Base-by-base conservation (phyloP, 2,888 invertebrate species). In the Caenorhabditis sinica region DNA sequence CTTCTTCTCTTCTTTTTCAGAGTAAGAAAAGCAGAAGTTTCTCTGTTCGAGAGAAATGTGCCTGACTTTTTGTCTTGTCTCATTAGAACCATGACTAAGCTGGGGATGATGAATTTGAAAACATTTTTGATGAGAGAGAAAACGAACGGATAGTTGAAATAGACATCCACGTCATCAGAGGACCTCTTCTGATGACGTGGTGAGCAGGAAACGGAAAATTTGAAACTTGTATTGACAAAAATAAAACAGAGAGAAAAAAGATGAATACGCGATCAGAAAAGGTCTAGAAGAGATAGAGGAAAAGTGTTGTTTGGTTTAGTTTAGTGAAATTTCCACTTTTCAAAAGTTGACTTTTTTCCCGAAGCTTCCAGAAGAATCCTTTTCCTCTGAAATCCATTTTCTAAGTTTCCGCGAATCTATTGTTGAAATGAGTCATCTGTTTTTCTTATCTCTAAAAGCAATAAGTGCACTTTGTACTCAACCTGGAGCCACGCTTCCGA, bases 401-500 rank as follows among this genome's bases (percentile, higher is more conserved):
- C 9, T 25, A 5, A 6, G 2, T 20, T 6, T 49, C 6, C 20
- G 0, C 20, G 20, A n/a, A 20, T 49, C n/a, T n/a, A n/a, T n/a
- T 28, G 15, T 28, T 8, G 23, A 61, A 61, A 61, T 25, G 30
- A 25, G 28, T 65, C 15, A 45, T n/a, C 9, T 8, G 23, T 9
- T 20, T n/a, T 28, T 45, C n/a, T 20, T n/a, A 17, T 30, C 23
- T 30, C 28, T 28, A n/a, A 23, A 33, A 11, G 36, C 20, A 63
- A 63, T 63, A 63, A 63, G 63, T 63, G 63, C 65, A 65, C 65
- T 65, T 65, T 49, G 49, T 45, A 65, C 63, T 63, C 63, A 43
- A 63, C 61, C 60, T 60, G 60, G 15, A 30, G 17, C 20, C 33
- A 36, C 61, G 23, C 40, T 28, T 20, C 66, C 49, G 33, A 28